phyloP scores from a whole-genome alignment of 2,888 invertebrate genomes.

The Drosophila paucipuncta region DNA sequence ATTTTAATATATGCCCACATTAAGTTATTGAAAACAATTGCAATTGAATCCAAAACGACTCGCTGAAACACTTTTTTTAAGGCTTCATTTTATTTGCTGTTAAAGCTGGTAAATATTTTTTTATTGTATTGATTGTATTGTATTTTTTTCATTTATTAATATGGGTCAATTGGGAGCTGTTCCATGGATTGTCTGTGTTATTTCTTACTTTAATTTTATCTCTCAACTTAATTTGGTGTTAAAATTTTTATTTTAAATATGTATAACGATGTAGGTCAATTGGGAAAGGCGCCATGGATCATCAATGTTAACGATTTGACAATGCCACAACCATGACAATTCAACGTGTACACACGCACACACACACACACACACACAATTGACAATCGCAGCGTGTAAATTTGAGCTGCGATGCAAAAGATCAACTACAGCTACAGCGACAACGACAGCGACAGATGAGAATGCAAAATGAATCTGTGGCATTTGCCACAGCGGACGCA shows the following conservation, averaged over 20 bases:
- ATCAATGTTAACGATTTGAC: conserved; percentile 44
- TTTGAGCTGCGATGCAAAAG: conserved; percentile 44
- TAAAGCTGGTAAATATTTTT: not conserved
- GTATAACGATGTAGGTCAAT: conserved; percentile 71
- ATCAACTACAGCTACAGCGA: conserved; percentile 29
- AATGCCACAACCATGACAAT: conserved; percentile 38
- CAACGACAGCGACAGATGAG: conserved; percentile 42
- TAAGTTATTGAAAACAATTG: not conserved
- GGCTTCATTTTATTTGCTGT: not conserved
- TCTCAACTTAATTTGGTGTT: not conserved
- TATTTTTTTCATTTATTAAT: not conserved
- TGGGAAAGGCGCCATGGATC: conserved; percentile 33
- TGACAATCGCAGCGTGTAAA: conserved; percentile 35
- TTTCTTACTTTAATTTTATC: not conserved
- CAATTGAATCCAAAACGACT: not conserved
- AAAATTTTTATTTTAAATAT: conserved; percentile 55
- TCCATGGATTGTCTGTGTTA: not conserved
- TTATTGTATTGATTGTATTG: not conserved
- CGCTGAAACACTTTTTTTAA: not conserved
- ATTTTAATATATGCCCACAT: not conserved
- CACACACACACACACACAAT: conserved; percentile 6
- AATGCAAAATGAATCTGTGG: conserved; percentile 59
- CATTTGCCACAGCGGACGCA: conserved; percentile 29
- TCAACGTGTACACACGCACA: conserved; percentile 5
- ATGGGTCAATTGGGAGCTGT: not conserved